Evolutionary conservation across 2,888 invertebrate species (phyloP), one percentile per base, ranked within the genome.

Genomic region (Heliconius erato): DNA sequence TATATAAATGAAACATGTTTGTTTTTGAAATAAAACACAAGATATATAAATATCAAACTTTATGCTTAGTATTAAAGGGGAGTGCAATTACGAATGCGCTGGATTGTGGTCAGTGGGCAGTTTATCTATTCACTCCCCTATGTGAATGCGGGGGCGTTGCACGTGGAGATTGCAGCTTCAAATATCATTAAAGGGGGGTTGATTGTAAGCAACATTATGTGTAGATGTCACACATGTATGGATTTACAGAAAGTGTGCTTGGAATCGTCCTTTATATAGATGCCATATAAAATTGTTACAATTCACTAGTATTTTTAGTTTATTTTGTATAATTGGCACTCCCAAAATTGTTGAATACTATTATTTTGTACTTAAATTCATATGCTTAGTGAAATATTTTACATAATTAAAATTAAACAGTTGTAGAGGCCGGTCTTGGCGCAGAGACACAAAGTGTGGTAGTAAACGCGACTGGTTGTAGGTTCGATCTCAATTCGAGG

Each of bases 61-160:
- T 40, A 40, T 40, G n/a, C 4, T 40, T 44, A 71, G 26, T 40
- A 23, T n/a, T 40, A 1, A 26, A 44, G 44, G 72, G 44, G 44
- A 72, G 6, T 72, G 26, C 16, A 72, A 72, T 72, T 44, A 72
- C 19, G 72, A 49, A 14, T 72, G 26, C 44, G 26, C 1, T 26
- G 26, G 16, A 19, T 72, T 72, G 72, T 72, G 44, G 44, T 72
- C 72, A 72, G 72, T 28, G 44, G 49, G 44, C 16, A 72, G 44
- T 49, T 72, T 26, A n/a, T 44, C 5, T 44, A 44, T 44, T 23
- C 11, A 19, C 49, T 54, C 44, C 44, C 44, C 40, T 72, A 16
- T 2, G 44, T 44, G 44, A 44, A 6, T 40, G 69, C 69, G 69
- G 40, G 71, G 71, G 71, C 44, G 40, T 26, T 72, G 72, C 72